phyloP scores from a whole-genome alignment of 2,888 invertebrate genomes.

The Plemyria rubiginata region DNA sequence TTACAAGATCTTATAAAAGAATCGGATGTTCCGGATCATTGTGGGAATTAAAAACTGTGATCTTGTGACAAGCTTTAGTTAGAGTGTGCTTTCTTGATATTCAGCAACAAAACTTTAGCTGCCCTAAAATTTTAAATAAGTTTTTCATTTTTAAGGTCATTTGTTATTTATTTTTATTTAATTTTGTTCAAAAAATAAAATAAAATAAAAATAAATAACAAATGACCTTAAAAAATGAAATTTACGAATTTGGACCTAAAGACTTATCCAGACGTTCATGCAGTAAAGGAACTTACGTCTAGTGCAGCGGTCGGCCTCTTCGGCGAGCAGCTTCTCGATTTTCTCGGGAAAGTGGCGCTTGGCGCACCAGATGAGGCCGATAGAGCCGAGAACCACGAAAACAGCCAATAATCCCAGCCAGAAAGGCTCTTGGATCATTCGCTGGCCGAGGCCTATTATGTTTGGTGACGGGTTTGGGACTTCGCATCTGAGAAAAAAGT shows the following conservation, averaged over 20 bases:
- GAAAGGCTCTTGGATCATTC: slow-evolving; percentile 94
- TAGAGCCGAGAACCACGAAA: slow-evolving; percentile 90
- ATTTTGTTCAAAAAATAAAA: too few relatives aligned
- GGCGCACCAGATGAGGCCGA: slow-evolving; percentile 93
- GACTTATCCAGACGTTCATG: slow-evolving; percentile 60
- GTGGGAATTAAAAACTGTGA: slow-evolving; percentile 36
- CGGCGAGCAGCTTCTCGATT: slow-evolving; percentile 92
- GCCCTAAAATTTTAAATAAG: too few relatives aligned
- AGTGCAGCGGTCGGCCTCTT: slow-evolving; percentile 90
- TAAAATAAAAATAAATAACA: too few relatives aligned
- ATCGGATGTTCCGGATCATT: slow-evolving; percentile 31
- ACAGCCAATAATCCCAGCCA: slow-evolving; percentile 95
- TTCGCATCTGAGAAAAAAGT: slow-evolving; percentile 88
- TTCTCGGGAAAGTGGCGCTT: slow-evolving; percentile 94
- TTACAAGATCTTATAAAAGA: slow-evolving; percentile 14
- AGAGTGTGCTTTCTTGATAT: slow-evolving; percentile 36
- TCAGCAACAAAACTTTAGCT: slow-evolving; percentile 34
- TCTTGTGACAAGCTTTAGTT: slow-evolving; percentile 51
- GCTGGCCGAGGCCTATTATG: slow-evolving; percentile 86
- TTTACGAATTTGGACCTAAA: slow-evolving; percentile 58
- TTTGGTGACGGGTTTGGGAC: slow-evolving; percentile 85
- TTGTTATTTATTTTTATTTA: too few relatives aligned
- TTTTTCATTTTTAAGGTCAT: too few relatives aligned
- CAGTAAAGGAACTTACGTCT: slow-evolving; percentile 81
- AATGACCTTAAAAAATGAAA: slow-evolving; percentile 47